These are phyloP conservation scores for Pharmacophagus antenor DNA, from an alignment of 2,888 invertebrate species.

Conservation along the genomic window DNA sequence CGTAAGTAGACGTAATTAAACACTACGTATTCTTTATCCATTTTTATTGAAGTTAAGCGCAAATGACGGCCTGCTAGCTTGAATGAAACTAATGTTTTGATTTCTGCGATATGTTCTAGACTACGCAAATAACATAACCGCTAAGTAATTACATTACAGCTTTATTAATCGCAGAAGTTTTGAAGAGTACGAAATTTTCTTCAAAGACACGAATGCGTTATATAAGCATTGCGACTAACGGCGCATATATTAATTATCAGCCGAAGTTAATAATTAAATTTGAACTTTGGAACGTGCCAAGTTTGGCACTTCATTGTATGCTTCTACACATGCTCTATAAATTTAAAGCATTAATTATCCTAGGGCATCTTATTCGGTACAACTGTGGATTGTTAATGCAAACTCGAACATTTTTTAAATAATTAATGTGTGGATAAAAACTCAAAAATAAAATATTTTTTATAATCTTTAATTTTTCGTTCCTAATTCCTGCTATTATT, in stretches of 20 bases:
- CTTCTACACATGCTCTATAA: constrained; percentile 40
- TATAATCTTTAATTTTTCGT: no score
- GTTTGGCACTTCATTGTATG: constrained; percentile 61
- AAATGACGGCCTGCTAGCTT: background rate
- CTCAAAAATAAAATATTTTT: background rate
- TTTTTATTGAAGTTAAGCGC: background rate
- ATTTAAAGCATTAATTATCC: constrained; percentile 61
- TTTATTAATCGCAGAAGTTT: background rate
- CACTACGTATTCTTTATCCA: background rate
- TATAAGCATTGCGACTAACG: constrained; percentile 47
- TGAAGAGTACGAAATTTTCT: constrained; percentile 21
- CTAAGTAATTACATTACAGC: background rate
- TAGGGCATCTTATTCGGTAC: constrained; percentile 26
- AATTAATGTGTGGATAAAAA: background rate
- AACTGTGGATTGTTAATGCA: background rate
- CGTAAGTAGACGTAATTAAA: background rate
- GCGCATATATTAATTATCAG: constrained; percentile 66
- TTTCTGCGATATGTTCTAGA: no score
- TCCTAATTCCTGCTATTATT: no score
- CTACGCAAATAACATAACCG: background rate
- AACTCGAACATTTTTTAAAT: no score
- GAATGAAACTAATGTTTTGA: background rate
- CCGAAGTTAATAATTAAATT: constrained; percentile 70
- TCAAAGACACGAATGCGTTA: constrained; percentile 35
- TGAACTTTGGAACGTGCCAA: constrained; percentile 60